Evolutionary conservation across 2,113 vertebrate species (phyloP).

Genomic region (Hystrix brachyura): DNA sequence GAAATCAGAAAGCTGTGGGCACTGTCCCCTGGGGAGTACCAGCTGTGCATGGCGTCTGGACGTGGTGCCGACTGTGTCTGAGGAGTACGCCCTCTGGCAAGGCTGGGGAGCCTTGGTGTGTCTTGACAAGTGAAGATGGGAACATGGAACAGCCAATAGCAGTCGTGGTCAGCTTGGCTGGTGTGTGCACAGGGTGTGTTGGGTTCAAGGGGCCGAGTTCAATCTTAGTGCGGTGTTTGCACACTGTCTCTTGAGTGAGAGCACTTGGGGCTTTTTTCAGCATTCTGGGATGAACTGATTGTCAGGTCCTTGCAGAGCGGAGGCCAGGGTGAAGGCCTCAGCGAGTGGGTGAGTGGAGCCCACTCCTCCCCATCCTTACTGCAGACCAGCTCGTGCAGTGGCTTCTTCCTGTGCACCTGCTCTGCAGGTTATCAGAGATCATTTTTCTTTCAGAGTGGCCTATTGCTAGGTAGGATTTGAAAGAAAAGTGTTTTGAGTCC

Average conservation of each 20-base stretch:
- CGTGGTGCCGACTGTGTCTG: too few species aligned
- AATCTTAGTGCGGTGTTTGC: rapidly evolving
- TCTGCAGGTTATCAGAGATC: too few species aligned
- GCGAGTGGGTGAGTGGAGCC: background rate
- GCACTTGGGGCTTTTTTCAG: background rate
- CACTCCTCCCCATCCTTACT: background rate
- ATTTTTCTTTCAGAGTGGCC: background rate
- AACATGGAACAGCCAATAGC: background rate
- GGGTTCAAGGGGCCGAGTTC: background rate
- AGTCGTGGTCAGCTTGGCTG: too few species aligned
- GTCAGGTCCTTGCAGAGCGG: background rate
- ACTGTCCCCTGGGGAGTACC: background rate
- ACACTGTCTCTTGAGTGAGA: background rate
- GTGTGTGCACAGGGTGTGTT: background rate
- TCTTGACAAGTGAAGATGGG: background rate
- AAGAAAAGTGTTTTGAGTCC: background rate
- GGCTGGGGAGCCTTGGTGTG: background rate
- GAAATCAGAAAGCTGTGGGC: rapidly evolving
- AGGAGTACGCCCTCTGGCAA: background rate
- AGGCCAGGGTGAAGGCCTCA: background rate
- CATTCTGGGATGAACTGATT: too few species aligned
- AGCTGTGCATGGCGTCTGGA: background rate
- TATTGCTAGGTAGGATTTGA: background rate
- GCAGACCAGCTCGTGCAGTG: background rate
- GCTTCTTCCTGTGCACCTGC: background rate